phyloP scores from a whole-genome alignment of 2,888 invertebrate species.

The Trachelus stipa region DNA sequence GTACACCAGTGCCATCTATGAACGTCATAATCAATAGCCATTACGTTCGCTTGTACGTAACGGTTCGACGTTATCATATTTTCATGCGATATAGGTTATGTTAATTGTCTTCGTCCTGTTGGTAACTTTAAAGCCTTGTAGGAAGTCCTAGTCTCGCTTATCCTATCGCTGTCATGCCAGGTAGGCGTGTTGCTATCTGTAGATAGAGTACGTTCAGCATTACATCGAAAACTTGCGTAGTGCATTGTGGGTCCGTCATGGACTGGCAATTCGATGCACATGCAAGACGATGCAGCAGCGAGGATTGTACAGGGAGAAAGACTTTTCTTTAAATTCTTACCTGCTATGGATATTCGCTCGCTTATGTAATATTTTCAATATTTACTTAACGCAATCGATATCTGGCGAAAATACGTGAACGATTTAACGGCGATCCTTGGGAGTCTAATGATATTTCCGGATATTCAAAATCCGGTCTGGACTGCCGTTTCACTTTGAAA shows the following conservation, averaged over 20 bases:
- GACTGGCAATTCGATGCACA: neutral
- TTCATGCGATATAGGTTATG: conserved; percentile 31
- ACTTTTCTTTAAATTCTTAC: neutral
- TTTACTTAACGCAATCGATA: neutral
- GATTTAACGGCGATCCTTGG: neutral
- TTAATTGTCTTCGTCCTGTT: conserved; percentile 53
- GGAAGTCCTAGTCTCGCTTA: conserved; percentile 53
- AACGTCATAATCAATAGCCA: neutral
- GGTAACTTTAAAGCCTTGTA: conserved; percentile 53
- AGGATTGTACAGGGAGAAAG: neutral
- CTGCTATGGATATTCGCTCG: no score
- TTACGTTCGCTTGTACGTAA: conserved; percentile 29
- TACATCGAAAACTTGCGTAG: neutral
- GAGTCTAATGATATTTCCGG: neutral
- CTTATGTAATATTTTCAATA: neutral
- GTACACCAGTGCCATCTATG: neutral
- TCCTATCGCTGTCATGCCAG: conserved; percentile 57
- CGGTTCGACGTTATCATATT: conserved; percentile 21
- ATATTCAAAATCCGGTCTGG: neutral
- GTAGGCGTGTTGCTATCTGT: conserved; percentile 38
- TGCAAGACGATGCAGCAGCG: neutral
- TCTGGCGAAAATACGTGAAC: neutral
- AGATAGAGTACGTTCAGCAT: neutral
- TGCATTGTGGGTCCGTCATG: neutral
- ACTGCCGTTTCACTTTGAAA: neutral